A percentile compares a stretch with the other conserved stretches of the same genome.
These are phyloP conservation scores for Poicephalus gulielmi DNA, from an alignment of 2,113 vertebrate species.

Conservation along the genomic window DNA sequence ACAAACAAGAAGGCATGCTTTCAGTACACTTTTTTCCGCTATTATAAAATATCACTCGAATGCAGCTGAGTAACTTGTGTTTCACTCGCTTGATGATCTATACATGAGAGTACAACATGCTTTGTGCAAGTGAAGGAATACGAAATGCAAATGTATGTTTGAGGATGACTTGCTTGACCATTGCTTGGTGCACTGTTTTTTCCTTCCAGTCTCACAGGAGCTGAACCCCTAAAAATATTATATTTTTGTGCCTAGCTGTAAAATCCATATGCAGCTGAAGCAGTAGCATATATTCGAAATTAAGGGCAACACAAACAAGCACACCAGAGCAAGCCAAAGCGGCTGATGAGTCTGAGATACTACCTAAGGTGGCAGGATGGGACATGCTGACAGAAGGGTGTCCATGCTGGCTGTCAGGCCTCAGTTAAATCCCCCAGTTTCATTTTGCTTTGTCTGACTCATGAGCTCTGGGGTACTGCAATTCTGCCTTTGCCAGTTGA, in stretches of 20 bases:
- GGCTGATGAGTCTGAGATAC: background rate
- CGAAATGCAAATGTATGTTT: background rate
- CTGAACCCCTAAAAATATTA: background rate
- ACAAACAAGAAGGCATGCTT: background rate
- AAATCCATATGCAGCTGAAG: background rate
- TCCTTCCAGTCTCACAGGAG: background rate
- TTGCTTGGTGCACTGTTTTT: accelerated
- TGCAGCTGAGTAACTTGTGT: background rate
- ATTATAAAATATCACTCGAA: background rate
- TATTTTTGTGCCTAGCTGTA: background rate
- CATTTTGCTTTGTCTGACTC: background rate
- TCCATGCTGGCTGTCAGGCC: background rate
- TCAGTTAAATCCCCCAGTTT: background rate
- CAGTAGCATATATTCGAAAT: accelerated
- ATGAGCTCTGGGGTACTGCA: background rate
- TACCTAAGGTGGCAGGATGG: background rate
- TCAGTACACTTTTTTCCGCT: background rate
- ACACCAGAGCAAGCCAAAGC: background rate
- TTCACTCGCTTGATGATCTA: background rate
- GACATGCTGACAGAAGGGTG: background rate
- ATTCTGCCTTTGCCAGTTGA: background rate
- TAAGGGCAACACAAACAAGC: accelerated
- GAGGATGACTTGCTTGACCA: background rate
- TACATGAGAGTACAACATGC: background rate
- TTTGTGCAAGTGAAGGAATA: background rate